These are phyloP conservation scores for Holothuria scabra DNA, from an alignment of 53 echinoderm and acorn worm species.

Conservation along the genomic window DNA sequence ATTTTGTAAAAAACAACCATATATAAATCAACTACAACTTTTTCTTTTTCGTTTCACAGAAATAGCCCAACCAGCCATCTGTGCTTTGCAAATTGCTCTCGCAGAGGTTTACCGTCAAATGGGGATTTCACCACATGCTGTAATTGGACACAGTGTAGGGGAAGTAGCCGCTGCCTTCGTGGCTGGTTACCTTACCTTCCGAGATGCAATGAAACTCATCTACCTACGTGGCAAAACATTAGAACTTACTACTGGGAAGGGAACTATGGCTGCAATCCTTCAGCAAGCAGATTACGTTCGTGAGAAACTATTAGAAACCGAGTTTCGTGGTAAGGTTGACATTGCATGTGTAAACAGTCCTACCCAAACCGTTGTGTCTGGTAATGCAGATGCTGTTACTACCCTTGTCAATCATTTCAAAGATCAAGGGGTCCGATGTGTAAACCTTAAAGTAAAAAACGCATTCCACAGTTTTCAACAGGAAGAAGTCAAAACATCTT, in stretches of 20 bases:
- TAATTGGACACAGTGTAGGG: conserved; percentile 58
- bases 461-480: conserved; percentile 66
- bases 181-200: conserved; percentile 49
- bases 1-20: too few species aligned
- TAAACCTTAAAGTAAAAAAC: conserved; percentile 48
- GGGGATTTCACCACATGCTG: conserved; percentile 36
- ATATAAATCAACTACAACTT: too few species aligned
- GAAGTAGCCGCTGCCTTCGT: conserved; percentile 58
- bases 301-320: background rate
- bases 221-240: conserved; percentile 43
- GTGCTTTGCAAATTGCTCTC: conserved; percentile 55
- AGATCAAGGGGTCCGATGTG: conserved; percentile 26
- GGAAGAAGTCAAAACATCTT: conserved; percentile 27
- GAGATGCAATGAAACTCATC: conserved; percentile 47
- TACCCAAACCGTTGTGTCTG: conserved; percentile 57
- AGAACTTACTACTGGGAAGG: conserved; percentile 40
- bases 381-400: conserved; percentile 24
- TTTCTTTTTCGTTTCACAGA: conserved; percentile 28
- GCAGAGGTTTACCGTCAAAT: conserved; percentile 35
- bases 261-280: conserved; percentile 57
- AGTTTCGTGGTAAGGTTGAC: conserved; percentile 23
- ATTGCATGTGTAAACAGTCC: conserved; percentile 58
- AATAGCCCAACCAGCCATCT: conserved; percentile 57
- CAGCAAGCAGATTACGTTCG: conserved; percentile 14
- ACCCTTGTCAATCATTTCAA: conserved; percentile 9